Base-by-base conservation (phyloP, 1,140 invertebrate species). In the Ips typographus region DNA sequence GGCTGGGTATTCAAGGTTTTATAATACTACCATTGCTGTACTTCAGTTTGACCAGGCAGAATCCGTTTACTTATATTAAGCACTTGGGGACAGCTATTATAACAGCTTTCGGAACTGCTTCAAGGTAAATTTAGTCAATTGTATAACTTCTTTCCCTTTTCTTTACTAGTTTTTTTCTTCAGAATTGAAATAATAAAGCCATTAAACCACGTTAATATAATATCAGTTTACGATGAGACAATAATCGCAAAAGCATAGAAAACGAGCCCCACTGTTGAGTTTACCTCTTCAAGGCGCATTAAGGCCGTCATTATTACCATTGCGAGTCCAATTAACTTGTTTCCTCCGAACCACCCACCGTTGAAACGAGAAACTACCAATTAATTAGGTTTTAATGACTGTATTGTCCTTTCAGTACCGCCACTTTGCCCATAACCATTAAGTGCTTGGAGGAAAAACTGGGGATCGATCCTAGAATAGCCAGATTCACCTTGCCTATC, bases 401-500 rank as follows among this genome's bases (percentile, higher is more conserved):
- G 22, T 22, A 22, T 22, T 22, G 22, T 22, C 22, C 22, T 73
- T 74, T 49, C 44, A 91, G 90, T 78, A 89, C 89, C 1, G 90
- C 90, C 0, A 90, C 90, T 1, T 80, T 92, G 8, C 90, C 90
- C 7, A 82, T 92, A 38, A 91, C 92, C 1, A 89, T 94, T 65
- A 82, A 84, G 53, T 93, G 91, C 73, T 79, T 94, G 59, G 93
- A 94, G 79, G 89, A 92, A 52, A 89, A 91, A 70, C 91, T 91
- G 72, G 83, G 86, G 37, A 82, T 94, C 7, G 92, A 94, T 76
- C 80, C 86, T 1, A 80, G 91, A 67, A 89, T 95, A 3, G 89
- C 90, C 0, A 83, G 93, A 66, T 95, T 95, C 78, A 91, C 94
- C 1, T 84, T 95, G 74, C 94, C 94, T 0, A 92, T 95, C 43